Conservation (phyloP, 2,113 vertebrate species). For the Picathartes gymnocephalus region DNA sequence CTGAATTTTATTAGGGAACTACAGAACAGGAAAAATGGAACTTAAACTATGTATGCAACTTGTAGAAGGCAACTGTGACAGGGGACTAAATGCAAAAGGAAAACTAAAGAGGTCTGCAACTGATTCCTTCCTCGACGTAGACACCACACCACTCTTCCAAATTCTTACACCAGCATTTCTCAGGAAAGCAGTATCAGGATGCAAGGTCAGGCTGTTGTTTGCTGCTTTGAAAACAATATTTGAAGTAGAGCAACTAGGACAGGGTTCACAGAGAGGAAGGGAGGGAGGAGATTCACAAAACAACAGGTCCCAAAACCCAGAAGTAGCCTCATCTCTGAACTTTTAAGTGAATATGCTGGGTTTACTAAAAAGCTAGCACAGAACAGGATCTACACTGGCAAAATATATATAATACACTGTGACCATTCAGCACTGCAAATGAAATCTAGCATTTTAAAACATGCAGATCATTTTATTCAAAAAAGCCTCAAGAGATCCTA, state of each 20-base stretch:
- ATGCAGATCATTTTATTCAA: background rate
- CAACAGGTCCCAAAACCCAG: background rate
- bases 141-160: background rate
- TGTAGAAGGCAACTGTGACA: background rate
- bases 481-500: background rate
- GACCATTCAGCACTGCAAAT: background rate
- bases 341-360: accelerated
- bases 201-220: background rate
- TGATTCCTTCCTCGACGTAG: background rate
- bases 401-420: background rate
- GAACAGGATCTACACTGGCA: background rate
- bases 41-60: background rate
- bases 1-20: background rate
- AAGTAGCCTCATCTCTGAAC: background rate
- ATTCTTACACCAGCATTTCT: background rate
- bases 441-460: background rate
- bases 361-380: background rate
- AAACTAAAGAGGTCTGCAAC: background rate
- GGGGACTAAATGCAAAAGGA: background rate
- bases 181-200: background rate
- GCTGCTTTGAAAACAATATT: background rate
- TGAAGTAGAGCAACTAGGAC: background rate
- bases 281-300: background rate
- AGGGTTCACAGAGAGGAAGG: background rate
- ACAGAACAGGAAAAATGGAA: background rate